phyloP scores from a whole-genome alignment of 2,797 vertebrate genomes.

The Falco columbarius region DNA sequence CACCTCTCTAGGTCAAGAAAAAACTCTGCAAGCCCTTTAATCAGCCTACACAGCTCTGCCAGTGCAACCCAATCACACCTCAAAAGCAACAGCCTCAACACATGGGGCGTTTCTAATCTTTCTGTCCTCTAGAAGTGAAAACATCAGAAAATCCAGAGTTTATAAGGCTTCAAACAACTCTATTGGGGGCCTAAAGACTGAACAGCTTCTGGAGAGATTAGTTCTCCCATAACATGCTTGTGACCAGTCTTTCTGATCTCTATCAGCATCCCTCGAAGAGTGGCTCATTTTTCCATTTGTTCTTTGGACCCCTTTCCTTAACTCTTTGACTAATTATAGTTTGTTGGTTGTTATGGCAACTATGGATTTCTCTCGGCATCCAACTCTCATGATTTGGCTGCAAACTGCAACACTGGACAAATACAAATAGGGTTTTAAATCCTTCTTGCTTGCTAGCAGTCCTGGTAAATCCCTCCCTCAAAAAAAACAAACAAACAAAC shows the following conservation, averaged over 20 bases:
- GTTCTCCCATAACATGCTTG: background rate
- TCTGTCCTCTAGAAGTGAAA: background rate
- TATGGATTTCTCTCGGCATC: conserved; percentile 47
- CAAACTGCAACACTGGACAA: conserved; percentile 49
- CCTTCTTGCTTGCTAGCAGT: background rate
- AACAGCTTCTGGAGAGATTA: conserved; percentile 35
- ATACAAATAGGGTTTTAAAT: conserved; percentile 38
- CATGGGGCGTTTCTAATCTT: background rate
- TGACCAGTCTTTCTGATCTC: conserved; percentile 5
- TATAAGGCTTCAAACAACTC: background rate
- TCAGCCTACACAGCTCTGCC: background rate
- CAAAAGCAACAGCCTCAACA: background rate
- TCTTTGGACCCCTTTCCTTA: conserved; percentile 58
- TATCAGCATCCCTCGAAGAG: conserved; percentile 25
- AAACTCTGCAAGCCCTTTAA: background rate
- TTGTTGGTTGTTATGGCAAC: conserved; percentile 81
- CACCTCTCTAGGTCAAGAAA: background rate
- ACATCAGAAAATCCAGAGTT: conserved; percentile 31
- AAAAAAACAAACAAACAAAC: background rate
- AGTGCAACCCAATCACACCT: background rate
- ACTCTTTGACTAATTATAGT: conserved; percentile 74
- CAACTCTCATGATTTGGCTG: conserved; percentile 50
- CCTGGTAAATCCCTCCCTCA: background rate
- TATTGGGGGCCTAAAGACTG: background rate
- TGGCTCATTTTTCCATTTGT: conserved; percentile 10